A percentile compares a stretch with the other conserved stretches of the same genome.
Evolutionary conservation across 1,140 invertebrate species (phyloP).

Genomic region (Copidosoma floridanum): DNA sequence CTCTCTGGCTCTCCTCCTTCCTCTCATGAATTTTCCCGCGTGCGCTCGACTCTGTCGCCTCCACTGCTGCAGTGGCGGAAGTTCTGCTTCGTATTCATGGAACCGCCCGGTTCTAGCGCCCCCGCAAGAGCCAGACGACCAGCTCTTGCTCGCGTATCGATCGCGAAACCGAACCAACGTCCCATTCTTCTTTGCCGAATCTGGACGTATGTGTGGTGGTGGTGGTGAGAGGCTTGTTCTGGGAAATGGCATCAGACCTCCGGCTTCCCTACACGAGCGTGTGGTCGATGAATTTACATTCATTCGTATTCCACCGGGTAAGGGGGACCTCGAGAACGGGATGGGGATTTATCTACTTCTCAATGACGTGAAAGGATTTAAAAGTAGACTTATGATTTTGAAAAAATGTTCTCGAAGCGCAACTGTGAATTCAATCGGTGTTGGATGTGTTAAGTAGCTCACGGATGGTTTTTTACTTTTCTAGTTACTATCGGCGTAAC

Average conservation of each 20-base stretch:
- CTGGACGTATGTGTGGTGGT: background rate
- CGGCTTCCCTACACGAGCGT: too few relatives aligned
- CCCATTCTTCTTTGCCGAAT: slow-evolving; percentile 13
- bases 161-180: slow-evolving; percentile 15
- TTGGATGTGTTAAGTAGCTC: too few relatives aligned
- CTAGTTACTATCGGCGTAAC: background rate
- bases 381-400: too few relatives aligned
- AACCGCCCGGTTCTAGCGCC: background rate
- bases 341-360: too few relatives aligned
- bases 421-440: too few relatives aligned
- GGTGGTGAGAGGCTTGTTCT: background rate
- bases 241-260: background rate
- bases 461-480: too few relatives aligned
- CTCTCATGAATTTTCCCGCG: slow-evolving; percentile 44
- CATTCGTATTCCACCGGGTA: too few relatives aligned
- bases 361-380: too few relatives aligned
- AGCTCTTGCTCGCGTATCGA: too few relatives aligned
- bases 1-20: slow-evolving; percentile 2
- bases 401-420: too few relatives aligned
- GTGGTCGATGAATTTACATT: slow-evolving; percentile 4
- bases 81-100: slow-evolving; percentile 22
- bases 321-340: too few relatives aligned
- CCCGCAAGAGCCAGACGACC: slow-evolving; percentile 1
- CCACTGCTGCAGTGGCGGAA: background rate
- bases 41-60: background rate